Conservation (phyloP, 2,888 invertebrate genomes). For the Zele albiditarsus region DNA sequence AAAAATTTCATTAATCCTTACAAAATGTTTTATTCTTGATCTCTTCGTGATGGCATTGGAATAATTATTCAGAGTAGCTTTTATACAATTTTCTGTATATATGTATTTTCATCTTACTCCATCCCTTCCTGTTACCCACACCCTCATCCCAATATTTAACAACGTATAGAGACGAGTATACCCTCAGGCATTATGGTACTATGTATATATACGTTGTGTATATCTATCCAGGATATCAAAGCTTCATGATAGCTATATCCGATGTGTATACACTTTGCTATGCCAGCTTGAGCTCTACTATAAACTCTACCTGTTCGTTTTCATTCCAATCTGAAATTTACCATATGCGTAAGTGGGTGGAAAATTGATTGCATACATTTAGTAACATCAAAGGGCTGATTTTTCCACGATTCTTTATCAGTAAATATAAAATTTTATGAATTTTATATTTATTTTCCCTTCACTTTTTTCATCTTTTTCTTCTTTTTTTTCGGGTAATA, state of each 20-base stretch:
- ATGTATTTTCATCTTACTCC: not conserved
- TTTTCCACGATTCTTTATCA: not conserved
- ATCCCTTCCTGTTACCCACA: not conserved
- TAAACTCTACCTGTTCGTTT: not conserved
- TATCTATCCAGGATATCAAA: not conserved
- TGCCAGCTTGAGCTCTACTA: not conserved
- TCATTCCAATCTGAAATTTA: not conserved
- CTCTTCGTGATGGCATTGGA: no score
- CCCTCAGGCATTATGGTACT: not conserved
- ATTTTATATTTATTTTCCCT: not conserved
- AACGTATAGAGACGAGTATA: not conserved
- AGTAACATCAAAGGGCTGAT: not conserved
- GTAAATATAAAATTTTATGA: no score
- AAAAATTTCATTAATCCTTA: not conserved
- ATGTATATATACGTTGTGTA: not conserved
- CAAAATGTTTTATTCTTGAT: no score
- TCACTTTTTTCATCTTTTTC: no score
- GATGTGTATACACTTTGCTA: not conserved
- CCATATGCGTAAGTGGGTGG: not conserved
- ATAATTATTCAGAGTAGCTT: no score
- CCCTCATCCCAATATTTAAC: no score
- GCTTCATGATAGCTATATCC: not conserved
- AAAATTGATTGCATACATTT: not conserved
- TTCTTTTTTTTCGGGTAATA: no score
- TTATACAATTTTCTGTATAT: not conserved